Percentiles rank a stretch among this genome's conserved stretches.
These are phyloP conservation scores for Nothobranchius furzeri DNA, from an alignment of 2,113 vertebrate species.

Conservation along the genomic window DNA sequence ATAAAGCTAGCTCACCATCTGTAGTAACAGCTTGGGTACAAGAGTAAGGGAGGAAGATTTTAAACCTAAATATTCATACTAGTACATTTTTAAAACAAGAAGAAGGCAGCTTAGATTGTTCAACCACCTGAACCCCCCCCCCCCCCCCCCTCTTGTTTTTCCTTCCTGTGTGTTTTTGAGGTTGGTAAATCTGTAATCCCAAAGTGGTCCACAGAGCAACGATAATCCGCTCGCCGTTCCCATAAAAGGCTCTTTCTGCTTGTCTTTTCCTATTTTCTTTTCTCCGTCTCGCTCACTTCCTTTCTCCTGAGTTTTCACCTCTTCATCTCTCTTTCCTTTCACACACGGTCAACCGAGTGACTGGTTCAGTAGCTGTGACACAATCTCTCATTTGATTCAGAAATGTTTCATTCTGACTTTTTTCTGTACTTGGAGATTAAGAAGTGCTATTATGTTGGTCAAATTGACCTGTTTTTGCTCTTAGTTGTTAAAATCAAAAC, in stretches of 20 bases:
- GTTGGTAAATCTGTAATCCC: slow-evolving; percentile 73
- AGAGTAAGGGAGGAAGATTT: background rate
- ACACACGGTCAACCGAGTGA: background rate
- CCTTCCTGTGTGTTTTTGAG: slow-evolving; percentile 27
- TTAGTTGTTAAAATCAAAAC: background rate
- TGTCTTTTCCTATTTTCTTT: slow-evolving; percentile 41
- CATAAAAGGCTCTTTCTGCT: slow-evolving; percentile 68
- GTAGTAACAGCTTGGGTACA: background rate
- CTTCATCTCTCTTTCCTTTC: slow-evolving; percentile 38
- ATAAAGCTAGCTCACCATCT: background rate
- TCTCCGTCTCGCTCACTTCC: slow-evolving; percentile 43
- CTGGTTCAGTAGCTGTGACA: slow-evolving; percentile 41
- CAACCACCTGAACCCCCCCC: background rate
- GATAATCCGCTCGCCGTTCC: slow-evolving; percentile 73
- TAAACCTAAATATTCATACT: too few species aligned
- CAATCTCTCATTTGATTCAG: slow-evolving; percentile 41
- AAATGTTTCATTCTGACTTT: slow-evolving; percentile 19
- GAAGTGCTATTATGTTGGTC: background rate
- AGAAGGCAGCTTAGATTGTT: background rate
- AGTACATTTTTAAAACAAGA: background rate
- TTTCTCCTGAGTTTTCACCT: slow-evolving; percentile 33
- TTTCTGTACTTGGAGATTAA: slow-evolving; percentile 5
- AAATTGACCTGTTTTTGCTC: background rate
- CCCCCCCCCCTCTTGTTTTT: background rate
- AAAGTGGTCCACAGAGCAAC: slow-evolving; percentile 64